Conservation (phyloP, 2,113 vertebrate species). For the Dipodomys stephensi region DNA sequence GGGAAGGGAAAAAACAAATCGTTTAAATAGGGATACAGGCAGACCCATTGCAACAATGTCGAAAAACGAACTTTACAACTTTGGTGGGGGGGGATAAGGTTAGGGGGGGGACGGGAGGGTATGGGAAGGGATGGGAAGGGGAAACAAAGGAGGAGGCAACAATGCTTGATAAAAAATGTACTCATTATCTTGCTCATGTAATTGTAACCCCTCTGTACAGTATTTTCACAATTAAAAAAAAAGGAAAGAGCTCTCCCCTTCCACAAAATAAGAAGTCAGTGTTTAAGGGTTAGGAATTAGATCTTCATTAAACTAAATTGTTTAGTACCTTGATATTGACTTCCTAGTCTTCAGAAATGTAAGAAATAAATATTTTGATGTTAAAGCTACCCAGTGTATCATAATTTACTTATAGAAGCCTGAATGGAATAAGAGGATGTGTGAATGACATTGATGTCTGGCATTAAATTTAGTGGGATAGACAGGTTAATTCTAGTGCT, state of each 20-base stretch:
- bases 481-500: background rate
- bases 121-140: too few relatives aligned
- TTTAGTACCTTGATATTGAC: background rate
- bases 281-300: background rate
- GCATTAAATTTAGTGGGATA: background rate
- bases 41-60: too few relatives aligned
- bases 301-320: background rate
- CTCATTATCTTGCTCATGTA: too few relatives aligned
- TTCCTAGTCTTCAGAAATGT: background rate
- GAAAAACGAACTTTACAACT: too few relatives aligned
- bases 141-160: too few relatives aligned
- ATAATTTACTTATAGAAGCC: background rate
- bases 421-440: background rate
- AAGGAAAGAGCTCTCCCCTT: background rate
- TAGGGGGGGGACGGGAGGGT: too few relatives aligned
- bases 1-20: too few relatives aligned
- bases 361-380: background rate
- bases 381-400: background rate
- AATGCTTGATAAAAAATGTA: too few relatives aligned
- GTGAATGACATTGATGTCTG: background rate
- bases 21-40: too few relatives aligned
- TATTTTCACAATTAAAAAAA: too few relatives aligned
- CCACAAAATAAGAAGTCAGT: background rate
- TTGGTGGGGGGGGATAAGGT: too few relatives aligned
- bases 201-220: too few relatives aligned